Evolutionary conservation across 1,140 invertebrate species (phyloP).

Genomic region (Plectus sambesii): DNA sequence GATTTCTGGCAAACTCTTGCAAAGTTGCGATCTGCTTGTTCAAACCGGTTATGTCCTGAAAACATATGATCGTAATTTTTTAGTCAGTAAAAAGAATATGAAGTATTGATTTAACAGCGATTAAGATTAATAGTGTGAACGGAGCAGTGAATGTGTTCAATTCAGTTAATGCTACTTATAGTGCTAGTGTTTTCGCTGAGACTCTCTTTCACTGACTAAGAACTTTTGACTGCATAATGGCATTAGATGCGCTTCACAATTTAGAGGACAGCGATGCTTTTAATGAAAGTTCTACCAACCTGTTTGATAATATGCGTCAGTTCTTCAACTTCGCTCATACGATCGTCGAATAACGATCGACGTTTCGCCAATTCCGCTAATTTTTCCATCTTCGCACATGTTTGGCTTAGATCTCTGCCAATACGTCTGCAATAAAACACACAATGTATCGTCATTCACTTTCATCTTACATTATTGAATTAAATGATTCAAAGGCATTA

Average conservation of each 20-base stretch:
- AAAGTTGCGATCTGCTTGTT: slow-evolving; percentile 82
- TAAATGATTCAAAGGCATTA: slow-evolving; percentile 7
- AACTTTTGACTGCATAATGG: no score
- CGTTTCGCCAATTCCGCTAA: slow-evolving; percentile 91
- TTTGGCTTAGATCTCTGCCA: slow-evolving; percentile 84
- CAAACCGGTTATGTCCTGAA: slow-evolving; percentile 70
- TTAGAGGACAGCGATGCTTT: no score
- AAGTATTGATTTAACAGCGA: no score
- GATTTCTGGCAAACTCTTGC: slow-evolving; percentile 44
- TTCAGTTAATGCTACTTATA: no score
- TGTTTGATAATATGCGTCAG: slow-evolving; percentile 94
- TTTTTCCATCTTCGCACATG: slow-evolving; percentile 92
- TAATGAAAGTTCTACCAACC: no score
- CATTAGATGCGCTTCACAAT: no score
- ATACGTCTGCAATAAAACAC: slow-evolving; percentile 60
- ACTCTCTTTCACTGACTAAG: no score
- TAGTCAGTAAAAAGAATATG: no score
- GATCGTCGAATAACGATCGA: slow-evolving; percentile 91
- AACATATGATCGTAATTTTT: no score
- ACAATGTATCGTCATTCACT: slow-evolving; percentile 2
- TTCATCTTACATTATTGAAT: slow-evolving; percentile 14
- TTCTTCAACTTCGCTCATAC: slow-evolving; percentile 78
- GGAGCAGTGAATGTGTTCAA: no score
- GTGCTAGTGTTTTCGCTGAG: no score
- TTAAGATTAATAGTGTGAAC: no score